Percentiles rank a stretch among this genome's conserved stretches.
Conservation (phyloP, 92 coral and sea anemone genomes). For the Pocillopora grandis region DNA sequence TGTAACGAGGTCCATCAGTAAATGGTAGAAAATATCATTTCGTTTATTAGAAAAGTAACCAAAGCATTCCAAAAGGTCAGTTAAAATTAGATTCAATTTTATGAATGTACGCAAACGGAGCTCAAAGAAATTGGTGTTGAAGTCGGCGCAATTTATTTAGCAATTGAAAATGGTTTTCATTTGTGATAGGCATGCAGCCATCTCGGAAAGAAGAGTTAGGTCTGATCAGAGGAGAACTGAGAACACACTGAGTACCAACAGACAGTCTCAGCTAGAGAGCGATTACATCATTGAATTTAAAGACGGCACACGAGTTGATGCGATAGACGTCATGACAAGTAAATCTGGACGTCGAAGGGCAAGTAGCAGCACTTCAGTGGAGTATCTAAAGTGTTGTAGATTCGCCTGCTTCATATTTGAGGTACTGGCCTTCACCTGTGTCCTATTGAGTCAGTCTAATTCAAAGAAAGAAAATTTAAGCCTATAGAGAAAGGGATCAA, state of each 20-base stretch:
- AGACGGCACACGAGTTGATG: conserved; percentile 20
- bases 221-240: conserved; percentile 25
- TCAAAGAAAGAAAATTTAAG: too few species aligned
- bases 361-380: not conserved
- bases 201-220: conserved; percentile 26
- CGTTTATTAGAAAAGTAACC: too few species aligned
- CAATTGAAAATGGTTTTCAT: not conserved
- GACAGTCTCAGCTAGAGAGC: conserved; percentile 22
- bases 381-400: conserved; percentile 11
- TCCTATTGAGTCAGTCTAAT: too few species aligned
- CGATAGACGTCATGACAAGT: conserved; percentile 11
- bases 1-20: too few species aligned
- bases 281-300: conserved; percentile 19
- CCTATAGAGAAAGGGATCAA: too few species aligned
- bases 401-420: conserved; percentile 19
- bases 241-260: conserved; percentile 5
- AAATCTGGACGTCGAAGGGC: not conserved
- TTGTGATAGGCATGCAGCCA: not conserved
- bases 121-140: not conserved
- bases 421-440: not conserved
- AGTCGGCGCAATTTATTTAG: not conserved
- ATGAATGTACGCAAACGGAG: not conserved
- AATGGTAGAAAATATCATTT: too few species aligned
- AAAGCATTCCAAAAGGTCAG: too few species aligned
- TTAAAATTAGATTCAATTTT: too few species aligned